These are phyloP conservation scores for Lycopodina hypogea DNA, from an alignment of 37 sponge, comb jelly and placozoan species.

Conservation along the genomic window DNA sequence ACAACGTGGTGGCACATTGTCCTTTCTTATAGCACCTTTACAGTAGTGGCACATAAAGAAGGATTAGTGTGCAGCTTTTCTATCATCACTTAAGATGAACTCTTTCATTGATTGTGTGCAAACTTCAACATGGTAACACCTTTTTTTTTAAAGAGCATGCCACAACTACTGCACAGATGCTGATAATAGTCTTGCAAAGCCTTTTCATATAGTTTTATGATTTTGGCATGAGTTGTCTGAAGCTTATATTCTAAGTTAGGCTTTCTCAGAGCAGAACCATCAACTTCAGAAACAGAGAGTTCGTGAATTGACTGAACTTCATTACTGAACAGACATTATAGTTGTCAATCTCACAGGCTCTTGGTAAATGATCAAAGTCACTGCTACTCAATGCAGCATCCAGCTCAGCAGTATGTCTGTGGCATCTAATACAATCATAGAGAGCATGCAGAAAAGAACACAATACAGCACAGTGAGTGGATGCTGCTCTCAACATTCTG, in stretches of 20 bases:
- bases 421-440: too few relatives aligned
- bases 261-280: background rate
- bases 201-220: constrained; percentile 28
- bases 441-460: background rate
- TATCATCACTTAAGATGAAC: background rate
- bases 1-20: constrained; percentile 53
- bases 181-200: too few relatives aligned
- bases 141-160: constrained; percentile 27
- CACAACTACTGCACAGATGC: constrained; percentile 42
- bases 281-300: too few relatives aligned
- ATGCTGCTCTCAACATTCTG: too few relatives aligned
- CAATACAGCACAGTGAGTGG: too few relatives aligned
- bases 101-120: constrained; percentile 27
- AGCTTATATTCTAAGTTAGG: background rate
- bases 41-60: constrained; percentile 60
- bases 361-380: too few relatives aligned
- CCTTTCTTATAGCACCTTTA: constrained; percentile 9
- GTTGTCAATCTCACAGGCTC: background rate
- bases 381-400: too few relatives aligned
- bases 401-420: too few relatives aligned
- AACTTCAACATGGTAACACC: constrained; percentile 17
- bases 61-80: background rate
- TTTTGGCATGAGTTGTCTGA: background rate
- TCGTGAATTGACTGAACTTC: too few relatives aligned
- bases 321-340: background rate